Conservation (phyloP, 2,888 invertebrate species). For the Drosophila cracens region DNA sequence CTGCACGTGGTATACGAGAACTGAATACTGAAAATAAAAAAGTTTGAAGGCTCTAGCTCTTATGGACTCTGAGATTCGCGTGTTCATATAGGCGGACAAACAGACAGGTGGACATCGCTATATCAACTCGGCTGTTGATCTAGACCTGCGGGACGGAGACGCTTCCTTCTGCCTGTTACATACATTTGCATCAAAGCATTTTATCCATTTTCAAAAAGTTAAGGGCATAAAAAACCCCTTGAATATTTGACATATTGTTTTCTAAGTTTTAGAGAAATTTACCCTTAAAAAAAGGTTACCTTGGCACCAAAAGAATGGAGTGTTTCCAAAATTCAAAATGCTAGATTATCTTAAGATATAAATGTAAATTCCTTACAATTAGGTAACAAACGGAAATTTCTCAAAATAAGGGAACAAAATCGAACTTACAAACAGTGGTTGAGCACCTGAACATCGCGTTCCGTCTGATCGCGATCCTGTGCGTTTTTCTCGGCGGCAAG, state of each 20-base stretch:
- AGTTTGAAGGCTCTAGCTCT: not conserved
- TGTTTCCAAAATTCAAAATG: not conserved
- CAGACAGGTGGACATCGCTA: not conserved
- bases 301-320: not conserved
- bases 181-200: not conserved
- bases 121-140: not conserved
- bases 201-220: not conserved
- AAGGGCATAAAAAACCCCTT: not conserved
- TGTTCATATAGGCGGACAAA: not conserved
- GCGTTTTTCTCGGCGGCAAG: constrained; percentile 90
- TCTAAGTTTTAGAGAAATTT: not conserved
- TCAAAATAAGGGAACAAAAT: too few species aligned
- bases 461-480: constrained; percentile 96
- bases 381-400: not conserved
- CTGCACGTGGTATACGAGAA: not conserved
- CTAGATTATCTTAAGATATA: not conserved
- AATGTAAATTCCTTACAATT: not conserved
- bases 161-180: too few species aligned
- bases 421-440: constrained; percentile 92
- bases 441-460: constrained; percentile 96
- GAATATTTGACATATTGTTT: not conserved
- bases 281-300: not conserved
- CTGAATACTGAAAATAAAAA: not conserved
- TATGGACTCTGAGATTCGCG: not conserved
- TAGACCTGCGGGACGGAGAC: too few species aligned